phyloP scores from a whole-genome alignment of 2,888 invertebrate genomes.

The Phyllotreta striolata region DNA sequence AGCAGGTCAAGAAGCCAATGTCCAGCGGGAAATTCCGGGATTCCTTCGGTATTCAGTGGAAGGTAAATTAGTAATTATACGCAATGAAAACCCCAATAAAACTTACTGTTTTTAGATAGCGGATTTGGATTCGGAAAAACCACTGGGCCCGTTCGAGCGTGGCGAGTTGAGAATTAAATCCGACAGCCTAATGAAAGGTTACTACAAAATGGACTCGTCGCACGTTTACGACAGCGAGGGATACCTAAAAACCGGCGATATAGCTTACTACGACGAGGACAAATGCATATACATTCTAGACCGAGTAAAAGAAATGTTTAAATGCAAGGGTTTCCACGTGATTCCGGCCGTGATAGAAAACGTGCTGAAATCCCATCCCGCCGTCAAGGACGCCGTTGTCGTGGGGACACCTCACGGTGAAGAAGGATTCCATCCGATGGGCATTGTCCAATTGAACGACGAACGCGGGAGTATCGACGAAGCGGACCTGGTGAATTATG shows the following conservation, averaged over 20 bases:
- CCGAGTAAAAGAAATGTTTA: conserved; percentile 62
- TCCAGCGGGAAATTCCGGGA: conserved; percentile 33
- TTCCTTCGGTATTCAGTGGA: conserved; percentile 27
- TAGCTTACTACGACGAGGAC: conserved; percentile 61
- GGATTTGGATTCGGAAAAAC: conserved; percentile 60
- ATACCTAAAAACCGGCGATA: conserved; percentile 64
- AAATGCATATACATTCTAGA: conserved; percentile 61
- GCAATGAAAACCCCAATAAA: neutral
- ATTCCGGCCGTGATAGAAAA: conserved; percentile 84
- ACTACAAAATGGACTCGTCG: conserved; percentile 61
- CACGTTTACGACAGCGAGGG: conserved; percentile 58
- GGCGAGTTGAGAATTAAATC: conserved; percentile 65
- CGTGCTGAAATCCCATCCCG: conserved; percentile 72
- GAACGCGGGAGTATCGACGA: conserved; percentile 48
- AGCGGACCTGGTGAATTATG: conserved; percentile 58
- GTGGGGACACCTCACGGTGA: conserved; percentile 69
- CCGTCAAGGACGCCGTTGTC: conserved; percentile 80
- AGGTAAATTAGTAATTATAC: conserved; percentile 51
- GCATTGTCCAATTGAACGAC: conserved; percentile 28
- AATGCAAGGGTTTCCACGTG: conserved; percentile 62
- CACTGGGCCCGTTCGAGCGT: conserved; percentile 60
- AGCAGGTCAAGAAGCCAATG: conserved; percentile 27
- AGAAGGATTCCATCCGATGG: conserved; percentile 73
- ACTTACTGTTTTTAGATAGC: conserved; percentile 57
- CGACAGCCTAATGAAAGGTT: conserved; percentile 56